Evolutionary conservation across 2,797 vertebrate species (phyloP).

Genomic region (Micromesistius poutassou): DNA sequence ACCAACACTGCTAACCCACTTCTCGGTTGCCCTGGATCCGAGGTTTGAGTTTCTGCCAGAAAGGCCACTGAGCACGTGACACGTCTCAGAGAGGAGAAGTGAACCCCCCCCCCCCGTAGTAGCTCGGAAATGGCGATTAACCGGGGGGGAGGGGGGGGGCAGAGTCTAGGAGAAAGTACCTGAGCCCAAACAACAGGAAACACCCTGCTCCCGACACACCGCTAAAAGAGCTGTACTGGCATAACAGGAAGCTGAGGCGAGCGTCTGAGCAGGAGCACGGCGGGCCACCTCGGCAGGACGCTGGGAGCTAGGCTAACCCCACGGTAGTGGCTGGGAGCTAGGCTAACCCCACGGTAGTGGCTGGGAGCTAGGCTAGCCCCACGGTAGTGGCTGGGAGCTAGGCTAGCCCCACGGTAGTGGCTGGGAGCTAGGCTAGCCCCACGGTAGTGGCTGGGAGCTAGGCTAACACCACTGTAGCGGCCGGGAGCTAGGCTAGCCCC

Average conservation of each 20-base stretch:
- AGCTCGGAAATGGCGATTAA: not conserved
- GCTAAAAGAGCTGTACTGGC: slow-evolving; percentile 41
- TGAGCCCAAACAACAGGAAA: slow-evolving; percentile 68
- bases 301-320: too few species aligned
- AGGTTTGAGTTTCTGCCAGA: not conserved
- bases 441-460: too few species aligned
- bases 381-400: too few species aligned
- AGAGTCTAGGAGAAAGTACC: slow-evolving; percentile 53
- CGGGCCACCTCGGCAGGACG: not conserved
- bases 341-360: too few species aligned
- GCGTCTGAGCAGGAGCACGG: slow-evolving; percentile 20
- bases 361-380: too few species aligned
- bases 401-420: too few species aligned
- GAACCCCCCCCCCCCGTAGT: slow-evolving; percentile 33
- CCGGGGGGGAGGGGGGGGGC: slow-evolving; percentile 12
- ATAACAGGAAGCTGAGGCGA: slow-evolving; percentile 65
- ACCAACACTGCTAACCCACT: not conserved
- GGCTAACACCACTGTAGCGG: too few species aligned
- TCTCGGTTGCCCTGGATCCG: not conserved
- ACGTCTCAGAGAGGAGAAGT: slow-evolving; percentile 26
- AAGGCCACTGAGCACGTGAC: not conserved
- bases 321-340: too few species aligned
- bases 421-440: too few species aligned
- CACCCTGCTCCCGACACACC: slow-evolving; percentile 12
- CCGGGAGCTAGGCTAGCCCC: too few species aligned